Conservation (phyloP, 2,888 invertebrate species). For the Auanema freiburgensis region DNA sequence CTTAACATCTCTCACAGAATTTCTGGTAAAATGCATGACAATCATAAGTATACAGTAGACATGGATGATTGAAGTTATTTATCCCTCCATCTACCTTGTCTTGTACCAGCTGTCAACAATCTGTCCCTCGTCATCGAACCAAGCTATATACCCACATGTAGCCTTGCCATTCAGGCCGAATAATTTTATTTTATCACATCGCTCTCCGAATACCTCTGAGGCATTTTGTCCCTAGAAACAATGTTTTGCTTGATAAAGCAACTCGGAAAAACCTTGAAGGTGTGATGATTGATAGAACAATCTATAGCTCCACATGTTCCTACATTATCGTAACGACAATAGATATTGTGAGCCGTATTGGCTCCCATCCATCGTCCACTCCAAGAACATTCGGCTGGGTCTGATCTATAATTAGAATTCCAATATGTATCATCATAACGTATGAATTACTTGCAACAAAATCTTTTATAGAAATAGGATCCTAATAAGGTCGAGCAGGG, state of each 20-base stretch:
- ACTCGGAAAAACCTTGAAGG: constrained; percentile 23
- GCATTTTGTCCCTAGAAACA: constrained; percentile 40
- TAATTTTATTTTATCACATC: constrained; percentile 51
- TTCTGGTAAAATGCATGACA: too few species aligned
- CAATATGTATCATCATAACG: not conserved
- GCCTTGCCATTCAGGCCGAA: constrained; percentile 55
- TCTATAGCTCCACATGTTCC: constrained; percentile 51
- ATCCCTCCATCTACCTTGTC: constrained; percentile 38
- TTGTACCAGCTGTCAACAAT: constrained; percentile 60
- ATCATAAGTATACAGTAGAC: not conserved
- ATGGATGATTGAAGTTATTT: constrained; percentile 1
- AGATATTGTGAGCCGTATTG: constrained; percentile 57
- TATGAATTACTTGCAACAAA: constrained; percentile 54
- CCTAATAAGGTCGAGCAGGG: constrained; percentile 59
- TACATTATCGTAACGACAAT: constrained; percentile 55
- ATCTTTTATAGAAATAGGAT: constrained; percentile 53
- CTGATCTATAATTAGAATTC: constrained; percentile 33
- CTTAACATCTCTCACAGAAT: too few species aligned
- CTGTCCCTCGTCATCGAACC: constrained; percentile 52
- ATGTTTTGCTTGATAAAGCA: too few species aligned
- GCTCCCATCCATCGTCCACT: constrained; percentile 61
- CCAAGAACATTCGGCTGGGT: constrained; percentile 59
- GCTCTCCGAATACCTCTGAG: constrained; percentile 46
- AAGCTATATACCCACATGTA: constrained; percentile 60
- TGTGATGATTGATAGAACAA: constrained; percentile 55